These are phyloP conservation scores for Myanophis thanlyinensis DNA, from an alignment of 2,113 vertebrate species.

Conservation along the genomic window DNA sequence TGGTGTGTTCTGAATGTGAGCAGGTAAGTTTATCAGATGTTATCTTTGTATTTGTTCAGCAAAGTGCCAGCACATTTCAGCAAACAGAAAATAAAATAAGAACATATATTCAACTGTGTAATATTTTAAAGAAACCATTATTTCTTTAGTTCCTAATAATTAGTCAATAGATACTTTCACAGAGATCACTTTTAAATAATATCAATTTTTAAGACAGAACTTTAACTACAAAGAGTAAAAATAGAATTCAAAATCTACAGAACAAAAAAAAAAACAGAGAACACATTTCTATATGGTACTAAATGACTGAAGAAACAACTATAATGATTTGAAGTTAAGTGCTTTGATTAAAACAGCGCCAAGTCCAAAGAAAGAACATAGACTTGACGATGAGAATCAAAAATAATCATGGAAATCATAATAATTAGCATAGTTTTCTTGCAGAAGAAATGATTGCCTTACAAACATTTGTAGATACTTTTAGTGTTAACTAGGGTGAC, in stretches of 20 bases:
- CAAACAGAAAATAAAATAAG: background rate
- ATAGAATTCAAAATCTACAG: background rate
- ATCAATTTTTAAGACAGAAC: background rate
- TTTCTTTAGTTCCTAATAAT: background rate
- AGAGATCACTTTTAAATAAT: background rate
- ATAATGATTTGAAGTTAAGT: background rate
- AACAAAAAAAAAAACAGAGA: background rate
- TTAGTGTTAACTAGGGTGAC: no score
- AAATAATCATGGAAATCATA: background rate
- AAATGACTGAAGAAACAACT: background rate
- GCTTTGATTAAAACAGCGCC: conserved; percentile 6
- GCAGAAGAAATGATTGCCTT: background rate
- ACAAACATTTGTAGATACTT: background rate
- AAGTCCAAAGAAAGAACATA: background rate
- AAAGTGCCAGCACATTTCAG: background rate
- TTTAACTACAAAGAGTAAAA: background rate
- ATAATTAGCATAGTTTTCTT: background rate
- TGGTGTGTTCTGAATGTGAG: background rate
- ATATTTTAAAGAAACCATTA: background rate
- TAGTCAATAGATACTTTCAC: background rate
- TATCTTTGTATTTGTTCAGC: background rate
- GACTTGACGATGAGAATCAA: background rate
- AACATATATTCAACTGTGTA: background rate
- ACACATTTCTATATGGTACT: background rate
- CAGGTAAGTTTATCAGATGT: background rate